Evolutionary conservation across 2,113 vertebrate species (phyloP).

Genomic region (Rhinoderma darwinii): DNA sequence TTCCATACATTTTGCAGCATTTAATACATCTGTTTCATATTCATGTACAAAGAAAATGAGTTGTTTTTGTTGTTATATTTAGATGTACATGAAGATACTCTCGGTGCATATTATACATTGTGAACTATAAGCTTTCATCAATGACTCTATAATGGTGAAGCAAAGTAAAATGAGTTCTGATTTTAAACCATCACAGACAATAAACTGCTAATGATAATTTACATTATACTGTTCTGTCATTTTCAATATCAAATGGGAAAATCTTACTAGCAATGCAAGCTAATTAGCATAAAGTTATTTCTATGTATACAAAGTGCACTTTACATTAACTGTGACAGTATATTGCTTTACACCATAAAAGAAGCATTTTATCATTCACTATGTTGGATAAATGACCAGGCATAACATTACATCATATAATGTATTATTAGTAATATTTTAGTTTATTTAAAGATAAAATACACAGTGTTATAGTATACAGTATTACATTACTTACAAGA

Average conservation of each 20-base stretch:
- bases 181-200: conserved; percentile 46
- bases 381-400: neutral
- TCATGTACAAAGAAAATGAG: conserved; percentile 29
- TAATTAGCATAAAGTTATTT: conserved; percentile 41
- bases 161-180: conserved; percentile 45
- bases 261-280: conserved; percentile 10
- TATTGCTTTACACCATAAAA: neutral
- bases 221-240: conserved; percentile 49
- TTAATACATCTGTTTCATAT: conserved; percentile 37
- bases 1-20: neutral
- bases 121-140: conserved; percentile 50
- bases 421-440: neutral
- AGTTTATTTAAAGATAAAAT: too few relatives aligned
- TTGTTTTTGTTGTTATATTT: conserved; percentile 37
- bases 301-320: conserved; percentile 22
- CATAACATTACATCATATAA: neutral
- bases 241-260: conserved; percentile 34
- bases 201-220: conserved; percentile 53
- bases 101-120: conserved; percentile 31
- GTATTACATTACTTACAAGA: too few relatives aligned
- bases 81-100: conserved; percentile 27
- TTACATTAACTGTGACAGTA: conserved; percentile 28
- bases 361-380: neutral
- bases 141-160: conserved; percentile 39
- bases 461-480: neutral